Conservation (phyloP, 2,113 vertebrate species). For the Gallinago undulata region DNA sequence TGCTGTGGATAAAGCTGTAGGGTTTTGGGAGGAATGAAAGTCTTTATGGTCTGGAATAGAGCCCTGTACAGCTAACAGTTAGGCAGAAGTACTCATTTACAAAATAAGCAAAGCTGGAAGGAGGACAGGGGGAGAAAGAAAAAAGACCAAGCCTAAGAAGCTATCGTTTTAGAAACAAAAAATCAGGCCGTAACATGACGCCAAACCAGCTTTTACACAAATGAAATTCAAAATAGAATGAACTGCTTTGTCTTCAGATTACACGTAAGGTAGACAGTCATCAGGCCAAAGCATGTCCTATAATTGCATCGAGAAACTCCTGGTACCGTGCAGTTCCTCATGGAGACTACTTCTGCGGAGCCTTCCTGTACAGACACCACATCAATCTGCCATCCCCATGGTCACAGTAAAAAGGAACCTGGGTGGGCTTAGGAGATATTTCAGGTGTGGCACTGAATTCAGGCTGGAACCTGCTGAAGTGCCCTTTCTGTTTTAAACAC, state of each 20-base stretch:
- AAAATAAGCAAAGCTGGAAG: neutral
- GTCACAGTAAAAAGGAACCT: neutral
- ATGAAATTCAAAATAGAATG: too few species aligned
- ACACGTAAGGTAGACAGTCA: neutral
- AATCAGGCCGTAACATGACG: neutral
- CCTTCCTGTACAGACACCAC: neutral
- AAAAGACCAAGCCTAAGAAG: neutral
- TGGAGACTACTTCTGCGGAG: fast-evolving
- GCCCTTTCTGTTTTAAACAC: neutral
- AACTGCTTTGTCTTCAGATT: neutral
- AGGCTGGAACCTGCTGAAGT: neutral
- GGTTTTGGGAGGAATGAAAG: neutral
- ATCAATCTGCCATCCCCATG: neutral
- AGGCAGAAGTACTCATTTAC: neutral
- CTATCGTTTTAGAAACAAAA: neutral
- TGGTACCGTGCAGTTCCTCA: neutral
- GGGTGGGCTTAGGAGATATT: neutral
- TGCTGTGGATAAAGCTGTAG: neutral
- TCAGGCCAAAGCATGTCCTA: neutral
- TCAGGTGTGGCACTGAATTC: neutral
- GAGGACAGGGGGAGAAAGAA: neutral
- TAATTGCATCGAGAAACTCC: neutral
- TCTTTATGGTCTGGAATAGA: neutral
- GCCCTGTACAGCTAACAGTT: neutral
- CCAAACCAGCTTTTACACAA: too few species aligned